Percentiles rank a stretch among this genome's conserved stretches.
Conservation (phyloP, 2,113 vertebrate genomes). For the Tetrao urogallus region DNA sequence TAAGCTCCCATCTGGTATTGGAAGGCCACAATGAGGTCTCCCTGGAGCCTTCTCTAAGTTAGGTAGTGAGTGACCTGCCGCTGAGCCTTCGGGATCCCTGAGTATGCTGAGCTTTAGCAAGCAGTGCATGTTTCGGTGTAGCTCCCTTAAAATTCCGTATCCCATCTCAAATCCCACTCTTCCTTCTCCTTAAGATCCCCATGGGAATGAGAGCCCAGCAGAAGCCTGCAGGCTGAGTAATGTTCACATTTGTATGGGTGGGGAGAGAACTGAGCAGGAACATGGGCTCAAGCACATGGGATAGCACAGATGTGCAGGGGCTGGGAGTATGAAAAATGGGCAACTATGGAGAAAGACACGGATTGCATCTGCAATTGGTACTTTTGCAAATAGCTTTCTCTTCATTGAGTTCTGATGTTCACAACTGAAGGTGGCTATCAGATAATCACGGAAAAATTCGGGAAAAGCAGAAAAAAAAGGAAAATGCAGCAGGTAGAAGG, state of each 20-base stretch:
- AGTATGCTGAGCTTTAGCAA: neutral
- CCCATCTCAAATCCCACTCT: neutral
- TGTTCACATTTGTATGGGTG: rapidly evolving
- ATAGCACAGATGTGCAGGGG: rapidly evolving
- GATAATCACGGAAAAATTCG: neutral
- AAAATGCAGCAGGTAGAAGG: neutral
- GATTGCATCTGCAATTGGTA: neutral
- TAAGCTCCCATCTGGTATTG: no score
- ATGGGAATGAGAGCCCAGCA: neutral
- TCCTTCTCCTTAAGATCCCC: neutral
- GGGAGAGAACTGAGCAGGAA: rapidly evolving
- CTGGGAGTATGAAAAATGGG: neutral
- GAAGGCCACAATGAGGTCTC: no score
- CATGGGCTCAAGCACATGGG: rapidly evolving
- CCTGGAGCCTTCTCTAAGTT: no score
- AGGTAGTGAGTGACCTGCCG: neutral
- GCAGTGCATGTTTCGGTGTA: neutral
- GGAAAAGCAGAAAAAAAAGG: neutral
- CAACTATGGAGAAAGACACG: neutral
- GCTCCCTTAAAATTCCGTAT: neutral
- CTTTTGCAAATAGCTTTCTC: neutral
- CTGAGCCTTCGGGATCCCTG: neutral
- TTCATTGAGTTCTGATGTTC: neutral
- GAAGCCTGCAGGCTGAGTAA: neutral
- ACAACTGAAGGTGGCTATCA: neutral